Percentiles rank a stretch among this genome's conserved stretches.
phyloP scores from a whole-genome alignment of 2,888 invertebrate species.

The Pheosia gnoma region DNA sequence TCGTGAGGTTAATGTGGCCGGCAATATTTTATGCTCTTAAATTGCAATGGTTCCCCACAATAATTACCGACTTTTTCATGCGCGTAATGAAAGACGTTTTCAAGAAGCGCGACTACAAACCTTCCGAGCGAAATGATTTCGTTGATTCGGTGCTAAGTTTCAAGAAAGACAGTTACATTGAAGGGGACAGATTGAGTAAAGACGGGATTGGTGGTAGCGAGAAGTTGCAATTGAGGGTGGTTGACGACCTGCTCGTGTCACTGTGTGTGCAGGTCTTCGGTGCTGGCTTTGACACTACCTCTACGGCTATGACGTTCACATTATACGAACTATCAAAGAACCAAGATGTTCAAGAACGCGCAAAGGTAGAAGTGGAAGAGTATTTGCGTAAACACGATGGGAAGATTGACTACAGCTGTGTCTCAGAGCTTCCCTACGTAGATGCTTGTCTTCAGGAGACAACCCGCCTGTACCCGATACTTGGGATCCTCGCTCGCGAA shows the following conservation, averaged over 20 bases:
- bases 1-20: slow-evolving; percentile 52
- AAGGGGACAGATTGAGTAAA: slow-evolving; percentile 49
- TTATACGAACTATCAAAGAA: slow-evolving; percentile 59
- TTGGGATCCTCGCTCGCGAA: slow-evolving; percentile 40
- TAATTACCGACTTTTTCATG: slow-evolving; percentile 46
- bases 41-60: slow-evolving; percentile 40
- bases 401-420: slow-evolving; percentile 48
- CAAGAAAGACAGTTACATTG: slow-evolving; percentile 45
- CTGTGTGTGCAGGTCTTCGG: slow-evolving; percentile 78
- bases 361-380: slow-evolving; percentile 51
- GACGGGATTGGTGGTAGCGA: slow-evolving; percentile 35
- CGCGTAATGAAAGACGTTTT: slow-evolving; percentile 47
- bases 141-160: slow-evolving; percentile 54
- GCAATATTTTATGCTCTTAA: slow-evolving; percentile 52
- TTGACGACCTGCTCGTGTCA: slow-evolving; percentile 70
- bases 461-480: slow-evolving; percentile 58
- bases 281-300: slow-evolving; percentile 64
- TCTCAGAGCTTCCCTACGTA: slow-evolving; percentile 54
- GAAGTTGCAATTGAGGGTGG: slow-evolving; percentile 47
- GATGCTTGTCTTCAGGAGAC: slow-evolving; percentile 59
- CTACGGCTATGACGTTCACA: slow-evolving; percentile 47
- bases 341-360: slow-evolving; percentile 39
- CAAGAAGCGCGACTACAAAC: slow-evolving; percentile 41
- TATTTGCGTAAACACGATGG: slow-evolving; percentile 45
- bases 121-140: slow-evolving; percentile 54